Evolutionary conservation across 1,140 invertebrate genomes (phyloP).

Genomic region (Megathymus violae): DNA sequence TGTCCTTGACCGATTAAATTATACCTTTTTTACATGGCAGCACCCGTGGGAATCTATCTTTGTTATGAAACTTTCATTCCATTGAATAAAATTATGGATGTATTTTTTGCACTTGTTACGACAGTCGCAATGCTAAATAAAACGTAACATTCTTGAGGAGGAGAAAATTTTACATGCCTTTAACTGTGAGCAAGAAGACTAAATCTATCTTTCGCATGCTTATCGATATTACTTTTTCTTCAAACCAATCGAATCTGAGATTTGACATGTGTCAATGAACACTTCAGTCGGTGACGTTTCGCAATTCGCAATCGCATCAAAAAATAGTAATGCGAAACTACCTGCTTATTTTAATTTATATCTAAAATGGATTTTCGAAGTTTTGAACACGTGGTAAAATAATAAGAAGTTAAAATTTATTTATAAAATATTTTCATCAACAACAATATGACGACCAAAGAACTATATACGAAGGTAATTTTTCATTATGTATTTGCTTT

Average conservation of each 20-base stretch:
- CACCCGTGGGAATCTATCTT: constrained; percentile 58
- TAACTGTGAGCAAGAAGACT: background rate
- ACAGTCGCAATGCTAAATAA: constrained; percentile 27
- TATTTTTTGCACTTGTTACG: constrained; percentile 42
- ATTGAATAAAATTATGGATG: constrained; percentile 46
- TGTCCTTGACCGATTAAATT: constrained; percentile 48
- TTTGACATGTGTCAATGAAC: constrained; percentile 69
- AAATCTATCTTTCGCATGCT: too few relatives aligned
- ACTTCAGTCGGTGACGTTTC: constrained; percentile 72
- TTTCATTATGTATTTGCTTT: constrained; percentile 45
- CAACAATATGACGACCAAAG: constrained; percentile 80
- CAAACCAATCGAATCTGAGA: constrained; percentile 40
- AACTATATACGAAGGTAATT: constrained; percentile 83
- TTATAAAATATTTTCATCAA: constrained; percentile 23
- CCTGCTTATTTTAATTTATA: constrained; percentile 48
- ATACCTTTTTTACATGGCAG: constrained; percentile 54
- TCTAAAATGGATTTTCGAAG: constrained; percentile 73
- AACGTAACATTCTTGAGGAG: constrained; percentile 16
- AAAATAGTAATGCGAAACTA: constrained; percentile 71
- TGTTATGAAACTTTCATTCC: constrained; percentile 54
- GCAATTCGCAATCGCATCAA: constrained; percentile 60
- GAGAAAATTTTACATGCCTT: constrained; percentile 16
- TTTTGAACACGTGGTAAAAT: constrained; percentile 68
- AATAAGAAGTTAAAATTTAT: constrained; percentile 51
- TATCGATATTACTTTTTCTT: constrained; percentile 45